These are phyloP conservation scores for Orgyia antiqua DNA, from an alignment of 2,888 invertebrate species.

Conservation along the genomic window DNA sequence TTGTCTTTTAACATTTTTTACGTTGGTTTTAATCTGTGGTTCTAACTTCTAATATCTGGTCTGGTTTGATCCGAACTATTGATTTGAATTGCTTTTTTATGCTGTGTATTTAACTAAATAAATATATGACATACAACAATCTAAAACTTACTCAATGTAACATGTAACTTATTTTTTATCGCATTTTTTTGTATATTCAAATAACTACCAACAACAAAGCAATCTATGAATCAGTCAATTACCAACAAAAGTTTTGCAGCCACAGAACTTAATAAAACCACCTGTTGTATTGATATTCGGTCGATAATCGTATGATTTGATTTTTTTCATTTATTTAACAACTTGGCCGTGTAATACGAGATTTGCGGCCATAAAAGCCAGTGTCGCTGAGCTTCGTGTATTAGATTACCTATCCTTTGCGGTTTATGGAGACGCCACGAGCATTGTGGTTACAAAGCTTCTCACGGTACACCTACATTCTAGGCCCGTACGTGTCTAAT, in stretches of 20 bases:
- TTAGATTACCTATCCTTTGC: conserved; percentile 73
- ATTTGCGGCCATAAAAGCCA: conserved; percentile 70
- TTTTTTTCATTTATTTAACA: conserved; percentile 21
- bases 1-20: no score
- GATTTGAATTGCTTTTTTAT: no score
- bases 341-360: conserved; percentile 58
- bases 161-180: no score
- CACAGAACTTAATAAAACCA: conserved; percentile 24
- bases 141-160: no score
- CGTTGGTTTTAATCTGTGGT: no score
- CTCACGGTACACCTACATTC: conserved; percentile 55
- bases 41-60: no score
- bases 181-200: no score
- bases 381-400: conserved; percentile 75
- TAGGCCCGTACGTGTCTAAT: conserved; percentile 45
- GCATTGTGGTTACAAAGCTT: conserved; percentile 67
- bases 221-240: conserved; percentile 65
- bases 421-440: conserved; percentile 66
- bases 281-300: conserved; percentile 31
- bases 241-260: conserved; percentile 34
- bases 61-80: no score
- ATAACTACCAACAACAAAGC: conserved; percentile 66
- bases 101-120: no score
- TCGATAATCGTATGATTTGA: conserved; percentile 31
- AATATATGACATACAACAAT: no score